A percentile compares a stretch with the other conserved stretches of the same genome.
phyloP scores from a whole-genome alignment of 2,113 vertebrate genomes.

The Microtus richardsoni region DNA sequence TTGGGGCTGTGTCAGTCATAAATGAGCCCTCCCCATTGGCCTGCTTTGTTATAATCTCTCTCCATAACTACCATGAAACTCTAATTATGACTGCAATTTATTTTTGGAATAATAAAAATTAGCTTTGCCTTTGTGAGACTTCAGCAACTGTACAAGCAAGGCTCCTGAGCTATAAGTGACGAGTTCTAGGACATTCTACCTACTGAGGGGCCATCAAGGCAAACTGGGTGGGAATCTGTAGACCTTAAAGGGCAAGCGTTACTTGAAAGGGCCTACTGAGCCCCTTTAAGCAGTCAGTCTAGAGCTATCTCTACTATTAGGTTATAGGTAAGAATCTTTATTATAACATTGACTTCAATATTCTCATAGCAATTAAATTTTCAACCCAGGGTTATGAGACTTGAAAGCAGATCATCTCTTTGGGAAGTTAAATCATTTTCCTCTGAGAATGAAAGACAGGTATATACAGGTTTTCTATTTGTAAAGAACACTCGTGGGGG shows the following conservation, averaged over 20 bases:
- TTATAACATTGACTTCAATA: constrained; percentile 15
- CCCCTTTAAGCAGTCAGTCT: background rate
- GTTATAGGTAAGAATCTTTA: background rate
- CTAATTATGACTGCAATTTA: background rate
- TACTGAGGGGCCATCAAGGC: background rate
- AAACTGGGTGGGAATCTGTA: background rate
- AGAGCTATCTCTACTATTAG: background rate
- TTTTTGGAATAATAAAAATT: background rate
- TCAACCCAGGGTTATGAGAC: background rate
- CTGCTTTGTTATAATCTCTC: background rate
- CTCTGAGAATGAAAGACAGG: constrained; percentile 47
- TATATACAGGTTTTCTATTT: constrained; percentile 39
- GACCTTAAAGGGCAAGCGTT: background rate
- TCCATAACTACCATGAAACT: background rate
- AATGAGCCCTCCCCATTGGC: background rate
- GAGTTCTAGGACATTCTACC: background rate
- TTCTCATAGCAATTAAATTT: constrained; percentile 46
- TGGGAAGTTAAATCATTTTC: constrained; percentile 34
- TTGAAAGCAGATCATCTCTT: constrained; percentile 26
- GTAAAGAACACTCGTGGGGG: background rate
- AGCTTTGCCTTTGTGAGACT: background rate
- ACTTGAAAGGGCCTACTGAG: background rate
- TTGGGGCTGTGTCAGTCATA: background rate
- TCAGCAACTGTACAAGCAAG: background rate
- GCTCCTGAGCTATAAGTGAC: background rate